Evolutionary conservation across 1,140 invertebrate genomes (phyloP).

Genomic region (Drosophila sulfurigaster): DNA sequence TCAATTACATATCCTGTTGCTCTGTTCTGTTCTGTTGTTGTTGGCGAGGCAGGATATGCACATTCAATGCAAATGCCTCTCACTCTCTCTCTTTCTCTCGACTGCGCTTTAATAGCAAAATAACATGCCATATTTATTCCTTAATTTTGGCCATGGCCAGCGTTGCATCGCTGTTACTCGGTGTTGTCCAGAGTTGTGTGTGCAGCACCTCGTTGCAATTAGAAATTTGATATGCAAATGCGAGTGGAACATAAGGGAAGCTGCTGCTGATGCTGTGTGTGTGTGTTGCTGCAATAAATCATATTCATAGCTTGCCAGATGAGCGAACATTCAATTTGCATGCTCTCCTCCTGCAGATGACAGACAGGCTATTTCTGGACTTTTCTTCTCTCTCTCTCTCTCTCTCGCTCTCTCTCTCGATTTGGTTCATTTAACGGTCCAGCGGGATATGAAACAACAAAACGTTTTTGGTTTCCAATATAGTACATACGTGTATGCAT

Average conservation of each 20-base stretch:
- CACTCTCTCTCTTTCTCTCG: not conserved
- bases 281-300: constrained; percentile 47
- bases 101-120: constrained; percentile 33
- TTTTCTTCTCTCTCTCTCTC: not conserved
- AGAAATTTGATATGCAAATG: constrained; percentile 52
- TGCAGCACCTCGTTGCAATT: constrained; percentile 31
- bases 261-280: not conserved
- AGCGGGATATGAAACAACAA: not conserved
- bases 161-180: no score
- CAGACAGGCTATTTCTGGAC: not conserved
- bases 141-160: constrained; percentile 39
- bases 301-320: constrained; percentile 62
- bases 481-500: not conserved
- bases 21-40: not conserved
- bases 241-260: not conserved
- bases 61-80: constrained; percentile 9
- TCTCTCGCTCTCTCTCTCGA: not conserved
- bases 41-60: constrained; percentile 25
- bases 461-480: not conserved
- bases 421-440: not conserved
- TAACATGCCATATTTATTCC: constrained; percentile 51
- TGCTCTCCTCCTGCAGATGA: constrained; percentile 38
- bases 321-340: constrained; percentile 40
- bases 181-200: not conserved
- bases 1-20: constrained; percentile 49